phyloP scores from a whole-genome alignment of 1,140 invertebrate genomes.

The Cherax quadricarinatus region DNA sequence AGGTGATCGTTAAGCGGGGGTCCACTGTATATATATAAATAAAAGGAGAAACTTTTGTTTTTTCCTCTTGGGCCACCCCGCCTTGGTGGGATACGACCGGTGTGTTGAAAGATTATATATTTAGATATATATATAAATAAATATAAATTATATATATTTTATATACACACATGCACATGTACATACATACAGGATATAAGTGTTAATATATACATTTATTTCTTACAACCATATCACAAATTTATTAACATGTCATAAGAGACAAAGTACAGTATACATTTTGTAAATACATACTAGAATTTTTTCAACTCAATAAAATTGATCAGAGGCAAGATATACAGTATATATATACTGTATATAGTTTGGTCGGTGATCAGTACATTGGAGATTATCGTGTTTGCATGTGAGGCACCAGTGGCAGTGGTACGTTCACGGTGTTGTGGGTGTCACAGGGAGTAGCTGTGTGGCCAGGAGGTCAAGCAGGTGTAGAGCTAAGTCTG shows the following conservation, averaged over 20 bases:
- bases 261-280: background rate
- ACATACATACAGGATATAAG: background rate
- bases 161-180: background rate
- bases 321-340: background rate
- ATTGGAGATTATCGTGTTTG: background rate
- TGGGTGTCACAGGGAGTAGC: slow-evolving; percentile 53
- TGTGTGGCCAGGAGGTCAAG: slow-evolving; percentile 45
- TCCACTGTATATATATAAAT: no score
- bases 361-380: background rate
- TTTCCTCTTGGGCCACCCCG: no score
- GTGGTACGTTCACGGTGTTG: slow-evolving; percentile 29
- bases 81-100: no score
- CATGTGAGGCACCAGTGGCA: slow-evolving; percentile 28
- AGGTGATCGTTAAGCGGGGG: no score
- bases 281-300: no score
- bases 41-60: no score
- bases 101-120: no score
- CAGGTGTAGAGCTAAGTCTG: slow-evolving; percentile 58
- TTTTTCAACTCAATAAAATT: no score
- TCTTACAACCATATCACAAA: slow-evolving; percentile 23
- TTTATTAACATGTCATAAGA: background rate
- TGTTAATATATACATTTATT: no score
- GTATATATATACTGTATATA: background rate
- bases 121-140: no score
- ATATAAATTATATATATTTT: background rate